These are phyloP conservation scores for Pediacus dermestoides DNA, from an alignment of 2,888 invertebrate genomes.

Conservation along the genomic window DNA sequence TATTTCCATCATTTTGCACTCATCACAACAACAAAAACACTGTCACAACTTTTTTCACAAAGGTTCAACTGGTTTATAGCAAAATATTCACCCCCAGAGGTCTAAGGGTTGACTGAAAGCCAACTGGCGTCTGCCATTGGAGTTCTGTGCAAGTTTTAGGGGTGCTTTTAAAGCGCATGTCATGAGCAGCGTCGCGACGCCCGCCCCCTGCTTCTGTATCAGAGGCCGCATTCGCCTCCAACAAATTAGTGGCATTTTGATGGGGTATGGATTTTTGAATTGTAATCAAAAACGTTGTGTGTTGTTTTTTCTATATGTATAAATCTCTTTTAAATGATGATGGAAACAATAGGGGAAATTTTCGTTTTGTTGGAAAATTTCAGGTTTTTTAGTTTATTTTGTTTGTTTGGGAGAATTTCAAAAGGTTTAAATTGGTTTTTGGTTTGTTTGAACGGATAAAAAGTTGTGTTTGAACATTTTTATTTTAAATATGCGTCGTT, in stretches of 20 bases:
- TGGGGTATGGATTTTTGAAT: slow-evolving; percentile 51
- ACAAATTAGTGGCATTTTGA: slow-evolving; percentile 51
- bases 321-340: slow-evolving; percentile 5
- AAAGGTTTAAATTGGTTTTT: slow-evolving; percentile 12
- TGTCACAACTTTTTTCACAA: too few species aligned
- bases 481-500: too few species aligned
- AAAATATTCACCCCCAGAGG: slow-evolving; percentile 31
- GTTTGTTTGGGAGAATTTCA: too few species aligned
- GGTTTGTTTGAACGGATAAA: too few species aligned
- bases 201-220: slow-evolving; percentile 40
- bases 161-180: slow-evolving; percentile 2
- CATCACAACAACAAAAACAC: too few species aligned
- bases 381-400: too few species aligned
- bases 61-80: too few species aligned
- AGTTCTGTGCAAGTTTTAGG: slow-evolving; percentile 38
- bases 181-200: slow-evolving; percentile 42
- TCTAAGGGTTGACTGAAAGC: slow-evolving; percentile 42
- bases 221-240: slow-evolving; percentile 48
- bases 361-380: too few species aligned
- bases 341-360: slow-evolving; percentile 4
- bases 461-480: too few species aligned
- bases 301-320: too few species aligned
- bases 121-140: slow-evolving; percentile 48
- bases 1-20: too few species aligned
- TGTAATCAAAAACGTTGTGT: slow-evolving; percentile 43